Evolutionary conservation across 2,797 vertebrate species (phyloP).

Genomic region (Microtus californicus): DNA sequence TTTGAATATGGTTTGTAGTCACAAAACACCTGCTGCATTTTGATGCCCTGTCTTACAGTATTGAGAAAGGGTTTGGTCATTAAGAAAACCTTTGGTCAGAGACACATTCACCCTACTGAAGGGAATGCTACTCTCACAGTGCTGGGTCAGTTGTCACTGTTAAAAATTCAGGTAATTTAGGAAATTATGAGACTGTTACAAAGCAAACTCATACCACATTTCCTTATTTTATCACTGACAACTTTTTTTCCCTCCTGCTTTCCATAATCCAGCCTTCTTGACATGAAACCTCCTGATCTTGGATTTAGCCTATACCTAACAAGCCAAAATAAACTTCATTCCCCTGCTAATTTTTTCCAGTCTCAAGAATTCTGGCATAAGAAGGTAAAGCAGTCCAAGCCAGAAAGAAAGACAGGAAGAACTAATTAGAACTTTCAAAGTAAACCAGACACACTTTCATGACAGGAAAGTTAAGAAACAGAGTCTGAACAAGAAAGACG

Average conservation of each 20-base stretch:
- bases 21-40: neutral
- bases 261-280: neutral
- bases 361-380: neutral
- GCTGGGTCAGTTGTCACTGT: neutral
- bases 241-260: neutral
- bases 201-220: neutral
- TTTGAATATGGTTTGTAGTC: neutral
- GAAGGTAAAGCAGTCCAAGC: neutral
- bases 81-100: neutral
- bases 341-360: too few species aligned
- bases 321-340: neutral
- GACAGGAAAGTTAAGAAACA: constrained; percentile 32
- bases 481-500: constrained; percentile 40
- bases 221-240: neutral
- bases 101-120: neutral
- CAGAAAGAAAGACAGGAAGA: neutral
- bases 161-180: neutral
- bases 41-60: neutral
- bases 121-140: neutral
- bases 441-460: constrained; percentile 37
- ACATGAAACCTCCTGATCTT: neutral
- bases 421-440: constrained; percentile 56
- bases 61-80: neutral
- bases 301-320: neutral
- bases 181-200: neutral